Evolutionary conservation across 2,888 invertebrate species (phyloP).

Genomic region (Cosmorhoe ocellata): DNA sequence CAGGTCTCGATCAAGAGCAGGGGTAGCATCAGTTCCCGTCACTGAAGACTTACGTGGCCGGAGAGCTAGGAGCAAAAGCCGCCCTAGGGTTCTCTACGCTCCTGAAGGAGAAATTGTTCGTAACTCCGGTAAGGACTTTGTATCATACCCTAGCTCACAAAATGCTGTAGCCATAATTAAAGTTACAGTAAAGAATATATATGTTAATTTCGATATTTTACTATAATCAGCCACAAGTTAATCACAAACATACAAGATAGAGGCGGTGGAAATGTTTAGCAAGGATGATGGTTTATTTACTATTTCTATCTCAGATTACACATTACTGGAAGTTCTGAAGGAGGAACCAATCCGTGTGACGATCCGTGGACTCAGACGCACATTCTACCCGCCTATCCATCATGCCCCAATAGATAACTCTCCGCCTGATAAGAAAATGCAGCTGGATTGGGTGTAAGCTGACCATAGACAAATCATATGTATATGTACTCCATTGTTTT

Average conservation of each 20-base stretch:
- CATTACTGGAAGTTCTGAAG: conserved; percentile 91
- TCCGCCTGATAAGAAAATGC: conserved; percentile 93
- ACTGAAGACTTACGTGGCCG: conserved; percentile 68
- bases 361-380: conserved; percentile 90
- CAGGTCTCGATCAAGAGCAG: conserved; percentile 70
- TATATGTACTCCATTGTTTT: too few relatives aligned
- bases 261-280: too few relatives aligned
- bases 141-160: too few relatives aligned
- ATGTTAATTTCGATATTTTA: too few relatives aligned
- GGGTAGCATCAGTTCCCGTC: conserved; percentile 70
- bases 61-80: conserved; percentile 91
- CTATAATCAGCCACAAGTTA: too few relatives aligned
- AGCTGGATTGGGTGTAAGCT: conserved; percentile 94
- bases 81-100: conserved; percentile 91
- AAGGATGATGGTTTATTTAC: neutral
- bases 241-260: too few relatives aligned
- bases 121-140: conserved; percentile 81
- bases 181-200: too few relatives aligned
- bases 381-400: conserved; percentile 93
- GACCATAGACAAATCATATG: too few relatives aligned
- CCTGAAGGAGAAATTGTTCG: conserved; percentile 91
- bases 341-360: conserved; percentile 93
- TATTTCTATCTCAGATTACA: conserved; percentile 84
- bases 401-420: conserved; percentile 92
- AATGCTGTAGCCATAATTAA: too few relatives aligned